These are phyloP conservation scores for Eonycteris spelaea DNA, from an alignment of 2,113 vertebrate species.

Conservation along the genomic window DNA sequence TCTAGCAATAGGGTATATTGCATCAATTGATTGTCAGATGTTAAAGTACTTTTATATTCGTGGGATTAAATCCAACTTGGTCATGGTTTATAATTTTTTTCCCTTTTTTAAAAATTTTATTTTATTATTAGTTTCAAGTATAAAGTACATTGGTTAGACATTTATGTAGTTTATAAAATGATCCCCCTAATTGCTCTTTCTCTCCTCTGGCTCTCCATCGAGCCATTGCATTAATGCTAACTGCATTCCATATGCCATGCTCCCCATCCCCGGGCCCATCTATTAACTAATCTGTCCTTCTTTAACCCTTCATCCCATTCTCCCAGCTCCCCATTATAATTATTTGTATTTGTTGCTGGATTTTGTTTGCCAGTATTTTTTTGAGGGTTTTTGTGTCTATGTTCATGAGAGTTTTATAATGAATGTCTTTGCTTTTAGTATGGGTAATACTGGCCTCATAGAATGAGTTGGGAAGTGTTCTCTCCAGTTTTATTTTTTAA, in stretches of 20 bases:
- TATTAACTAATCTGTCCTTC: no score
- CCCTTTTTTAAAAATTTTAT: no score
- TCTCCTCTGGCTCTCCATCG: no score
- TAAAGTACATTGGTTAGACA: no score
- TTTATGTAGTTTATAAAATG: no score
- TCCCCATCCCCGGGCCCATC: no score
- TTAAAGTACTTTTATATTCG: neutral
- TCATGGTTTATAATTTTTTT: neutral
- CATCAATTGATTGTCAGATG: neutral
- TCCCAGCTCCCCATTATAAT: neutral
- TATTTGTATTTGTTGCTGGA: neutral
- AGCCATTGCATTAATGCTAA: no score
- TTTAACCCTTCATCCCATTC: no score
- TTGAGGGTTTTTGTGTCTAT: neutral
- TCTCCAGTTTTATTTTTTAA: neutral
- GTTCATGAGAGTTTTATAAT: neutral
- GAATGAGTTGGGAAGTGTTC: slow-evolving; percentile 9
- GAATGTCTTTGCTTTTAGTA: neutral
- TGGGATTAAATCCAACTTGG: neutral
- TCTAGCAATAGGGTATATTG: neutral
- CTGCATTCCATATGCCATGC: no score
- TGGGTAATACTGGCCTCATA: neutral
- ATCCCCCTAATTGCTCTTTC: no score
- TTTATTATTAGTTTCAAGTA: no score
- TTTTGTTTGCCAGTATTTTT: neutral